These are phyloP conservation scores for Drosophila grimshawi DNA, from an alignment of 1,140 invertebrate species.

Conservation along the genomic window DNA sequence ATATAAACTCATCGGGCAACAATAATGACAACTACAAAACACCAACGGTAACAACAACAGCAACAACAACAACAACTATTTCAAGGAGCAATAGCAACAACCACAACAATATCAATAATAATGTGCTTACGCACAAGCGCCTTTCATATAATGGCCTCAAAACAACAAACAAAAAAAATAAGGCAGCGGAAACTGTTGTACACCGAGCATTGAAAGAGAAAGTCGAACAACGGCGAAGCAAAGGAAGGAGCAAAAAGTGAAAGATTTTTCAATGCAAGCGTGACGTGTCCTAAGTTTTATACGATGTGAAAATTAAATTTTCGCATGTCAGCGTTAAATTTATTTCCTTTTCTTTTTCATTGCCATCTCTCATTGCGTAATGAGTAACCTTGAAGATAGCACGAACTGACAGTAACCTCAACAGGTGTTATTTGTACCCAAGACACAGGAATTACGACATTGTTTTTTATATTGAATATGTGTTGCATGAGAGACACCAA, in stretches of 20 bases:
- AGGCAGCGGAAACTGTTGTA: slow-evolving; percentile 57
- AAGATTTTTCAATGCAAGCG: slow-evolving; percentile 61
- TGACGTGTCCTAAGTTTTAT: slow-evolving; percentile 67
- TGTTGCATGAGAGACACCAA: too few relatives aligned
- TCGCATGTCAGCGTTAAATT: slow-evolving; percentile 73
- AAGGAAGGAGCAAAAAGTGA: slow-evolving; percentile 33
- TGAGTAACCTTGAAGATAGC: neutral
- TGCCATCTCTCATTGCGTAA: slow-evolving; percentile 16
- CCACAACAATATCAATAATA: slow-evolving; percentile 19
- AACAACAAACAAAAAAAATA: slow-evolving; percentile 52
- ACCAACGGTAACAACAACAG: slow-evolving; percentile 8
- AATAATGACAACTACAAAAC: slow-evolving; percentile 48
- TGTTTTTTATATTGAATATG: neutral
- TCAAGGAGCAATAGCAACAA: neutral
- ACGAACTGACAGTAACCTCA: neutral
- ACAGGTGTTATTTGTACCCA: slow-evolving; percentile 22
- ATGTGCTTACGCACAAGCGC: slow-evolving; percentile 62
- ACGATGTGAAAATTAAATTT: slow-evolving; percentile 75
- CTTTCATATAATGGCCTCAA: slow-evolving; percentile 38
- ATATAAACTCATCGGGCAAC: slow-evolving; percentile 63
- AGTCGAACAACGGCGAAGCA: slow-evolving; percentile 38
- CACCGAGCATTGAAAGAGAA: slow-evolving; percentile 48
- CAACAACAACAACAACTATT: slow-evolving; percentile 18
- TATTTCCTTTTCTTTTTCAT: slow-evolving; percentile 36
- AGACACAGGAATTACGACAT: neutral